These are phyloP conservation scores for Pseudochaenichthys georgianus DNA, from an alignment of 2,797 vertebrate genomes.

Conservation along the genomic window DNA sequence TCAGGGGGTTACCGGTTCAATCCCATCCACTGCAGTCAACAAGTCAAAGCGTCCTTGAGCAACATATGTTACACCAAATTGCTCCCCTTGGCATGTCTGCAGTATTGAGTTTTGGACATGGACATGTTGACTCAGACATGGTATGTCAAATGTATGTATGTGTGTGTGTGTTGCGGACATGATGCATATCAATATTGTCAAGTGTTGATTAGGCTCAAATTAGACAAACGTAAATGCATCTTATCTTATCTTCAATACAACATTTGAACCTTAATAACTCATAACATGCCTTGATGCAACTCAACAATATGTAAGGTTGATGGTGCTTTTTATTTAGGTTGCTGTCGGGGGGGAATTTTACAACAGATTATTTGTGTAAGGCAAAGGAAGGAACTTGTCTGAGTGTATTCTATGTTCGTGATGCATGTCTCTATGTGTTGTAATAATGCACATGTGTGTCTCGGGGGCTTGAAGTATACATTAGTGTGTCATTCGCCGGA, in stretches of 20 bases:
- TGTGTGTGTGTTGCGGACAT: not conserved
- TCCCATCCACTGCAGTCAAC: too few species aligned
- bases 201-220: not conserved
- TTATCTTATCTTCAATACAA: too few species aligned
- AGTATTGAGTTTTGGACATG: too few species aligned
- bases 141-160: not conserved
- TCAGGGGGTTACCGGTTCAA: too few species aligned
- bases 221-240: not conserved
- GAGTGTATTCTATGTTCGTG: not conserved
- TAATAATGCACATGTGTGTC: not conserved
- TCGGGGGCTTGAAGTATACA: not conserved
- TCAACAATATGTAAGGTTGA: not conserved
- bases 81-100: too few species aligned
- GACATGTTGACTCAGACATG: not conserved
- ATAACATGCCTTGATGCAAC: not conserved
- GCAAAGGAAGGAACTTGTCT: not conserved
- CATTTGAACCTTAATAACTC: too few species aligned
- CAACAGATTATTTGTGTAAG: constrained; percentile 6
- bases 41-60: too few species aligned
- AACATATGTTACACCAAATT: too few species aligned
- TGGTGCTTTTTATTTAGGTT: constrained; percentile 12
- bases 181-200: not conserved
- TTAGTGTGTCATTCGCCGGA: not conserved
- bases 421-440: not conserved
- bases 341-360: not conserved